phyloP scores from a whole-genome alignment of 1,140 invertebrate species.

The Sitobion miscanthi region DNA sequence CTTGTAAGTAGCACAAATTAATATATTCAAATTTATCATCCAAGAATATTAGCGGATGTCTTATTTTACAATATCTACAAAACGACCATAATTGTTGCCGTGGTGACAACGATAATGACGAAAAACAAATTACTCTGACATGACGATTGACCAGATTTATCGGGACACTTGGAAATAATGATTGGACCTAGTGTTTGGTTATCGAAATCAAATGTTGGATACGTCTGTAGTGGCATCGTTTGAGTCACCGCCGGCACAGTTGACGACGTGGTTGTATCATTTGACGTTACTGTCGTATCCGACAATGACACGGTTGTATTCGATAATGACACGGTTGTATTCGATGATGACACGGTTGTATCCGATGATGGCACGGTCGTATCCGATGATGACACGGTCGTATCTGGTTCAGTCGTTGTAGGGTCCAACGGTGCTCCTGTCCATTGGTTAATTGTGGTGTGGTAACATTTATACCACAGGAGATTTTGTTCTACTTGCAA shows the following conservation, averaged over 20 bases:
- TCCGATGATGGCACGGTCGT: background rate
- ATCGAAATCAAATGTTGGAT: background rate
- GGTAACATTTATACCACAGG: background rate
- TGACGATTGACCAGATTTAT: background rate
- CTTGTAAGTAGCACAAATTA: background rate
- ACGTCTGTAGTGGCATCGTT: background rate
- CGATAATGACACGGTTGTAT: background rate
- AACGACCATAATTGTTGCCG: background rate
- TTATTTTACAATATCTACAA: background rate
- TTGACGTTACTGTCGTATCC: background rate
- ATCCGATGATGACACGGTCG: background rate
- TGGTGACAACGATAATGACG: background rate
- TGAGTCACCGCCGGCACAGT: background rate
- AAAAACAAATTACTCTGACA: background rate
- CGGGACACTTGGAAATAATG: background rate
- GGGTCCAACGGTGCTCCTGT: background rate
- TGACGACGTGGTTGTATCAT: background rate
- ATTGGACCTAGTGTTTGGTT: background rate
- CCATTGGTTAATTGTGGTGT: background rate
- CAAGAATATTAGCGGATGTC: background rate
- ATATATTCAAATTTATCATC: background rate
- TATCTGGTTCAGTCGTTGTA: background rate
- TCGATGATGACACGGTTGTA: background rate
- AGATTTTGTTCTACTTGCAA: background rate
- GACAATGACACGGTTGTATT: background rate